Evolutionary conservation across 2,888 invertebrate genomes (phyloP).

Genomic region (Aricia artaxerxes): DNA sequence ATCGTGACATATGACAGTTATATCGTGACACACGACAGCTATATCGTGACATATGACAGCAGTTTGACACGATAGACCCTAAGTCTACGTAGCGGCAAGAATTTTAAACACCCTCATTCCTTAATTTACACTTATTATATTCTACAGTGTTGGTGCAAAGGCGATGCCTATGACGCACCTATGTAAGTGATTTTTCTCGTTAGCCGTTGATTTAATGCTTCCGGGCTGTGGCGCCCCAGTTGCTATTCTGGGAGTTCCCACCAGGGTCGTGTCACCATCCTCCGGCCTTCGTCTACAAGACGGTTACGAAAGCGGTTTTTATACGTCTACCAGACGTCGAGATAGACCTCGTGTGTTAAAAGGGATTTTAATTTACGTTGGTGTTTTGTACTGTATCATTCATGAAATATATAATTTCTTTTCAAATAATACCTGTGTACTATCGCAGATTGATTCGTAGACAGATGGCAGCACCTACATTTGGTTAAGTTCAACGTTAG

Average conservation of each 20-base stretch:
- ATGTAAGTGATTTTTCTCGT: slow-evolving; percentile 11
- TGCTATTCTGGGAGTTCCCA: slow-evolving; percentile 17
- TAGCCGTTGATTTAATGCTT: slow-evolving; percentile 28
- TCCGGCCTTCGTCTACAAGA: slow-evolving; percentile 13
- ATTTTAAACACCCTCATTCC: not conserved
- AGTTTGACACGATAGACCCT: no score
- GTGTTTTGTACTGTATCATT: no score
- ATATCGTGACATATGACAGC: no score
- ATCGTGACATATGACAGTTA: no score
- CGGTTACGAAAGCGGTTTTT: not conserved
- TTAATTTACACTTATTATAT: not conserved
- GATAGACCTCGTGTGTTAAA: not conserved
- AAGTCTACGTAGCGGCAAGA: no score
- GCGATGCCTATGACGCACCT: not conserved
- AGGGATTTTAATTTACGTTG: not conserved
- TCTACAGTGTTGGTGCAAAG: not conserved
- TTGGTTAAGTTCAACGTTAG: no score
- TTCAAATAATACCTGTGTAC: no score
- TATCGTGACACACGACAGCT: no score
- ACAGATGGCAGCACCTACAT: no score
- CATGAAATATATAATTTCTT: no score
- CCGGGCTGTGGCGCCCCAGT: slow-evolving; percentile 23
- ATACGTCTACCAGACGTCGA: not conserved
- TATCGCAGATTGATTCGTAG: no score
- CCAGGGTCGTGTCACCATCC: slow-evolving; percentile 27